A percentile compares a stretch with the other conserved stretches of the same genome.
Conservation (phyloP, 2,797 vertebrate genomes). For the Eutrigla gurnardus region DNA sequence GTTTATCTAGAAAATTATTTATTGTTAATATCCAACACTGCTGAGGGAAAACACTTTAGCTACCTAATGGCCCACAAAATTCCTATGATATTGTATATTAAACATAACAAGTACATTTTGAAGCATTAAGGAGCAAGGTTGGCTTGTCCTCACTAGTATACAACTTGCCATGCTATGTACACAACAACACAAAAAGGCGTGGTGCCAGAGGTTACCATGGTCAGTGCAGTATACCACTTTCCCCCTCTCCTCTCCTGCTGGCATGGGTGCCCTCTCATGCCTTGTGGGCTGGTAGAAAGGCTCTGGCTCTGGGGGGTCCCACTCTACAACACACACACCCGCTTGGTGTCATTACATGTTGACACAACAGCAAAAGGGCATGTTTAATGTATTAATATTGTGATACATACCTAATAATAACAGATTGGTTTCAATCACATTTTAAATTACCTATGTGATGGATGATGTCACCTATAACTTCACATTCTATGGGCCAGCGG, state of each 20-base stretch:
- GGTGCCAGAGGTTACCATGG: slow-evolving; percentile 78
- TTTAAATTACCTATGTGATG: slow-evolving; percentile 88
- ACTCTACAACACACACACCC: slow-evolving; percentile 82
- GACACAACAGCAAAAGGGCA: neutral
- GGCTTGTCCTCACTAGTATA: neutral
- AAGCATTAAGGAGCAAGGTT: neutral
- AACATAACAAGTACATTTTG: neutral
- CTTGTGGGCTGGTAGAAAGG: slow-evolving; percentile 87
- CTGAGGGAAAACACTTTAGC: neutral
- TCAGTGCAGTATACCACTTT: slow-evolving; percentile 86
- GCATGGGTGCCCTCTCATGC: slow-evolving; percentile 70
- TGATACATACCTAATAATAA: too few species aligned
- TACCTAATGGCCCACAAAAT: neutral
- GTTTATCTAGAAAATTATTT: neutral
- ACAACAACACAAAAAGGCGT: neutral
- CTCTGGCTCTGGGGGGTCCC: slow-evolving; percentile 89
- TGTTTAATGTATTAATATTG: neutral
- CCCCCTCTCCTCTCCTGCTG: slow-evolving; percentile 77
- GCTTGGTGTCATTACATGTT: neutral
- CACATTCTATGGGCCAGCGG: slow-evolving; percentile 92
- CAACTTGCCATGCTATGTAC: neutral
- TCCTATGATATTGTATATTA: neutral
- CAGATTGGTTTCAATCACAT: slow-evolving; percentile 2
- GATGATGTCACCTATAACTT: slow-evolving; percentile 87
- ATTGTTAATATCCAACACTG: slow-evolving; percentile 3